These are phyloP conservation scores for Coranthus polyacanthus DNA, from an alignment of 2,797 vertebrate genomes.

Conservation along the genomic window DNA sequence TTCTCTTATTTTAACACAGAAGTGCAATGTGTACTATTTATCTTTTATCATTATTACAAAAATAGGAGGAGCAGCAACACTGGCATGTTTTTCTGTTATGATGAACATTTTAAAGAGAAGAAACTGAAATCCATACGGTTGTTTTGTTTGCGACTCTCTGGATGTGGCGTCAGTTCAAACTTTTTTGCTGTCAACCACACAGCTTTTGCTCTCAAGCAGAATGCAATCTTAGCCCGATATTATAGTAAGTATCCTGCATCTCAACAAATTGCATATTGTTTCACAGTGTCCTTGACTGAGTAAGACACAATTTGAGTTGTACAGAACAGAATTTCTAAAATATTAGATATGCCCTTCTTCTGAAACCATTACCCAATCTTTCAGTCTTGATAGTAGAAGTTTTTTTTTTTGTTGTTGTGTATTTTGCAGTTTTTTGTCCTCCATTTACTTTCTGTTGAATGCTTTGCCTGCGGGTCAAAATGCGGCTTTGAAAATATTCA, in stretches of 20 bases:
- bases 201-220: neutral
- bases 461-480: no score
- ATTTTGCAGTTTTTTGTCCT: no score
- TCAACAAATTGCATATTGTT: conserved; percentile 27
- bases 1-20: conserved; percentile 43
- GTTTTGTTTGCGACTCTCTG: conserved; percentile 1
- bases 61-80: conserved; percentile 10
- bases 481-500: no score
- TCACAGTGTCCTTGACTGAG: conserved; percentile 2
- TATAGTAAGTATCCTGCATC: conserved; percentile 8
- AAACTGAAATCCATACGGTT: conserved; percentile 9
- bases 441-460: no score
- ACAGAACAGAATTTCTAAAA: no score
- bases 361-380: no score
- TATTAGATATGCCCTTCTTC: no score
- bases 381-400: no score
- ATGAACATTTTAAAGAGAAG: conserved; percentile 24
- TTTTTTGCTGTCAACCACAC: conserved; percentile 27
- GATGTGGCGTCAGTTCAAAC: conserved; percentile 14
- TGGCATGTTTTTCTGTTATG: conserved; percentile 8
- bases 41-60: conserved; percentile 49
- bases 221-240: neutral
- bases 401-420: no score
- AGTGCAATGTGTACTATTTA: conserved; percentile 15
- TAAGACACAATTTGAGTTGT: conserved; percentile 10